A percentile compares a stretch with the other conserved stretches of the same genome.
Conservation (phyloP, 2,888 invertebrate genomes). For the Mythimna ferrago region DNA sequence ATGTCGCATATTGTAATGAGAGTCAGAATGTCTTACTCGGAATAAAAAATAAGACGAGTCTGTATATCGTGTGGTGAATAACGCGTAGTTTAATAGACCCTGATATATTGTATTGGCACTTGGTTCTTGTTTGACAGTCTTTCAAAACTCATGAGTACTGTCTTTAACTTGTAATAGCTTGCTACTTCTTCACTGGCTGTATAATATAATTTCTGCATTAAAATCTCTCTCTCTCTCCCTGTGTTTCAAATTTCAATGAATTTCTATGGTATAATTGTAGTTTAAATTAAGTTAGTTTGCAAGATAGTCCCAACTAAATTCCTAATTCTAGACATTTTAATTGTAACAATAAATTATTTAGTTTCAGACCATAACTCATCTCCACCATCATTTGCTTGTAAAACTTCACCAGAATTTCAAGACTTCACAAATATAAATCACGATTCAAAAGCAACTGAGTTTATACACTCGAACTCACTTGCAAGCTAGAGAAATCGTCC, state of each 20-base stretch:
- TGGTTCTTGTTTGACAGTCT: no score
- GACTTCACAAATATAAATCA: slow-evolving; percentile 44
- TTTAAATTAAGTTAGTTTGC: slow-evolving; percentile 10
- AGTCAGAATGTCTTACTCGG: no score
- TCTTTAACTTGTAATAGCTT: neutral
- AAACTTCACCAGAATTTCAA: slow-evolving; percentile 16
- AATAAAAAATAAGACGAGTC: no score
- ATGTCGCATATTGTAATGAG: neutral
- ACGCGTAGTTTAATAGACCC: no score
- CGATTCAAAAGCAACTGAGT: slow-evolving; percentile 51
- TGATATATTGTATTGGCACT: neutral
- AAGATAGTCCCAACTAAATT: slow-evolving; percentile 13
- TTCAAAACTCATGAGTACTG: neutral
- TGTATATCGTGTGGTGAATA: no score
- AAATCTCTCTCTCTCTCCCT: neutral
- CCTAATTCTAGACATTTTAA: slow-evolving; percentile 10
- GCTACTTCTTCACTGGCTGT: neutral
- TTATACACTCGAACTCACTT: slow-evolving; percentile 74
- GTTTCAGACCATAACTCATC: slow-evolving; percentile 40
- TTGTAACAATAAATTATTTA: slow-evolving; percentile 1
- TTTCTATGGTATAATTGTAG: neutral
- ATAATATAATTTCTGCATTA: neutral
- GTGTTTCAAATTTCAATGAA: neutral
- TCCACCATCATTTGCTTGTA: slow-evolving; percentile 6
- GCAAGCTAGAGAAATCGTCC: slow-evolving; percentile 70